These are phyloP conservation scores for Porites australiensis DNA, from an alignment of 64 coral and sea anemone species.

Conservation along the genomic window DNA sequence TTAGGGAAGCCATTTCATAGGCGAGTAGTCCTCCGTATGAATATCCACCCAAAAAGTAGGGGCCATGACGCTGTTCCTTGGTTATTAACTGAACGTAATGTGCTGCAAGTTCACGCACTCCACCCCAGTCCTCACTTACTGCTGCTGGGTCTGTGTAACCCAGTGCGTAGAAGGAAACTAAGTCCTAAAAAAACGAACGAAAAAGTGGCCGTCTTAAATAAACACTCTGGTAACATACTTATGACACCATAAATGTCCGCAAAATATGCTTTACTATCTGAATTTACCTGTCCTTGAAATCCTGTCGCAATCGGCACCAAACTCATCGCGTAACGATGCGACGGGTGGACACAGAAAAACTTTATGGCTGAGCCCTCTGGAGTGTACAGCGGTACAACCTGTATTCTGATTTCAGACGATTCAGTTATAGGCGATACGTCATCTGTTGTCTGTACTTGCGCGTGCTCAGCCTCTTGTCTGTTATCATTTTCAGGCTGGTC, in stretches of 20 bases:
- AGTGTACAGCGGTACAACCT: constrained; percentile 66
- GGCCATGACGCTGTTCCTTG: constrained; percentile 55
- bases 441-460: not conserved
- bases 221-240: no score
- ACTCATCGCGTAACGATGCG: constrained; percentile 80
- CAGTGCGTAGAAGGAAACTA: constrained; percentile 56
- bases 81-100: constrained; percentile 41
- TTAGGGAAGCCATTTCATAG: constrained; percentile 67
- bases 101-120: constrained; percentile 65
- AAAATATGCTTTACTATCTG: not conserved
- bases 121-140: constrained; percentile 30
- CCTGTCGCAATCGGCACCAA: constrained; percentile 63
- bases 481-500: not conserved
- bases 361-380: constrained; percentile 60
- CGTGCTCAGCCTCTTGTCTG: not conserved
- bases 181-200: not conserved
- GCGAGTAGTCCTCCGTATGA: constrained; percentile 68
- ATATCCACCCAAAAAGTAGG: constrained; percentile 71
- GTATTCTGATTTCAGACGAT: not conserved
- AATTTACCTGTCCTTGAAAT: constrained; percentile 76
- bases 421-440: not conserved
- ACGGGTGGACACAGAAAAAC: constrained; percentile 76
- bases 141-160: constrained; percentile 47
- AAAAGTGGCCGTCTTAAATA: not conserved
- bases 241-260: no score